These are phyloP conservation scores for Sisyra nigra DNA, from an alignment of 2,888 invertebrate genomes.

Conservation along the genomic window DNA sequence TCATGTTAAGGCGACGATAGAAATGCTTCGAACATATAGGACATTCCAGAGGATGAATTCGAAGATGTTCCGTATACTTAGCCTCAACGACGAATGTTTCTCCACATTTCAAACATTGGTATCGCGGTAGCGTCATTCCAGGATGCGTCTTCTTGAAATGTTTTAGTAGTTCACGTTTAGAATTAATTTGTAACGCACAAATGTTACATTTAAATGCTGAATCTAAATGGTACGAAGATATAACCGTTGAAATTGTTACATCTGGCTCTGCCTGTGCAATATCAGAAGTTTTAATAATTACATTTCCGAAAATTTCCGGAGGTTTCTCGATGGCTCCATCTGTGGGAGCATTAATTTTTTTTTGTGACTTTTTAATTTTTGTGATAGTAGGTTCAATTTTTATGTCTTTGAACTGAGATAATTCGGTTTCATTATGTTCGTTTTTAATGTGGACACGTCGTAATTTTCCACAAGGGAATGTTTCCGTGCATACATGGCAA, in stretches of 20 bases:
- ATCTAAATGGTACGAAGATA: constrained; percentile 13
- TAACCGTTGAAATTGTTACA: constrained; percentile 20
- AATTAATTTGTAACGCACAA: not conserved
- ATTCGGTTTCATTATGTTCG: constrained; percentile 26
- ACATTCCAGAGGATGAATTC: constrained; percentile 68
- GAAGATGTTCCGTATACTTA: constrained; percentile 55
- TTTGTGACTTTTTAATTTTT: constrained; percentile 21
- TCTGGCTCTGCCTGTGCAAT: constrained; percentile 14
- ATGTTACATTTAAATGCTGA: constrained; percentile 1
- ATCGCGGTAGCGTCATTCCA: constrained; percentile 11
- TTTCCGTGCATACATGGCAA: constrained; percentile 39
- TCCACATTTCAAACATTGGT: constrained; percentile 43
- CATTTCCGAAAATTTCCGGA: constrained; percentile 22
- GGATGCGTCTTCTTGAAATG: constrained; percentile 25
- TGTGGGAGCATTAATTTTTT: constrained; percentile 12
- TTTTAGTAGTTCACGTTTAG: constrained; percentile 23
- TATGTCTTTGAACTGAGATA: constrained; percentile 12
- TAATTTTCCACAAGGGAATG: constrained; percentile 43
- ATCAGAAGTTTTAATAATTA: constrained; percentile 19
- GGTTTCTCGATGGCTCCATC: not conserved
- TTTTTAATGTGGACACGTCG: constrained; percentile 41
- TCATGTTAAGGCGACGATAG: constrained; percentile 54
- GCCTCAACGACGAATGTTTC: constrained; percentile 51
- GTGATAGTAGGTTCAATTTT: constrained; percentile 18
- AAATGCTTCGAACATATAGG: constrained; percentile 68